These are phyloP conservation scores for Polia nebulosa DNA, from an alignment of 2,888 invertebrate species.

Conservation along the genomic window DNA sequence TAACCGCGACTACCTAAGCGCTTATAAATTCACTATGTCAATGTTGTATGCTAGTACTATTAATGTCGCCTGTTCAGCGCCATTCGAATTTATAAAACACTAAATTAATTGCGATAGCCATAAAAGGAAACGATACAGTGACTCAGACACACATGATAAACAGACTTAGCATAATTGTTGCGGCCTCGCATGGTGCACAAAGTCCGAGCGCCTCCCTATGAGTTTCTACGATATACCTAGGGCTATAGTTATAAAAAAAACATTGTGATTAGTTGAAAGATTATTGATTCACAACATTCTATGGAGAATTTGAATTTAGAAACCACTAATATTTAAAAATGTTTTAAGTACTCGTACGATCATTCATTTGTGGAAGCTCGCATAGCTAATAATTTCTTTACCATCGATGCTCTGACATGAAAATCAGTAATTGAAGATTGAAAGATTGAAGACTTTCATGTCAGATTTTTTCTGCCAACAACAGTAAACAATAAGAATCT, in stretches of 20 bases:
- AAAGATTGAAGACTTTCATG: too few relatives aligned
- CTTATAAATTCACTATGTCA: conserved; percentile 72
- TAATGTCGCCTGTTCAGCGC: conserved; percentile 64
- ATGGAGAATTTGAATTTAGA: too few relatives aligned
- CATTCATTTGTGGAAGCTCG: neutral
- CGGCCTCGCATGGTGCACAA: conserved; percentile 54
- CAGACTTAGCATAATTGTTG: conserved; percentile 64
- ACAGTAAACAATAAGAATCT: too few relatives aligned
- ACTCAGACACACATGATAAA: conserved; percentile 68
- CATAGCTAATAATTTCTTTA: neutral
- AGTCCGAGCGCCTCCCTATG: conserved; percentile 12
- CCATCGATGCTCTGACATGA: neutral
- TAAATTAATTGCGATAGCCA: conserved; percentile 69
- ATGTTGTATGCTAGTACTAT: conserved; percentile 71
- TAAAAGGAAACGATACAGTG: conserved; percentile 69
- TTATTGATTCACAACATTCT: too few relatives aligned
- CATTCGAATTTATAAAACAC: conserved; percentile 72
- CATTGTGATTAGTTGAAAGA: too few relatives aligned
- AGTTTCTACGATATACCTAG: neutral
- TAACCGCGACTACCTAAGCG: conserved; percentile 47
- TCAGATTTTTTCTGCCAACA: too few relatives aligned
- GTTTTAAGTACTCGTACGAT: neutral
- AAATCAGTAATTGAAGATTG: neutral
- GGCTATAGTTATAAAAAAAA: neutral
- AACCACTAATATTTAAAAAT: too few relatives aligned